These are phyloP conservation scores for Stegophylla sp. DNA, from an alignment of 2,888 invertebrate species.

Conservation along the genomic window DNA sequence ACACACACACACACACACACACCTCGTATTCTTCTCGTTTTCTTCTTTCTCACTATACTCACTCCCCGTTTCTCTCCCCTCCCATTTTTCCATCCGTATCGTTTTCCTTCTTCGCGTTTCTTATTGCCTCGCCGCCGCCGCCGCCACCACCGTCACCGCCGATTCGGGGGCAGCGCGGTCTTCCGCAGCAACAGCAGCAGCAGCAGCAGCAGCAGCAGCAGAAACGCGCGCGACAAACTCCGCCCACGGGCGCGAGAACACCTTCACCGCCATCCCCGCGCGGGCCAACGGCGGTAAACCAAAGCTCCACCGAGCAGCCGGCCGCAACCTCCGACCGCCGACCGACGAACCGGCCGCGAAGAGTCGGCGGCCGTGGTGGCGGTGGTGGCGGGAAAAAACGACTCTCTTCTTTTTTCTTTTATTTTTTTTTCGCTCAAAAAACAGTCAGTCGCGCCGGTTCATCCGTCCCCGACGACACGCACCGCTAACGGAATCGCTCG, in stretches of 20 bases:
- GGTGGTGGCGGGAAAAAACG: not conserved
- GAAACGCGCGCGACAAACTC: constrained; percentile 32
- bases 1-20: no score
- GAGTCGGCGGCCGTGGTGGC: not conserved
- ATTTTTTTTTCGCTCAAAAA: no score
- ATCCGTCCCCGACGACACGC: constrained; percentile 47
- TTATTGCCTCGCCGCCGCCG: constrained; percentile 2
- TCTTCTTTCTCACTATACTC: constrained; percentile 31
- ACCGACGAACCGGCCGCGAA: constrained; percentile 46
- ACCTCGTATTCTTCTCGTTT: no score
- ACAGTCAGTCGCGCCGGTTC: constrained; percentile 56
- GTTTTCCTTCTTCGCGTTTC: constrained; percentile 25
- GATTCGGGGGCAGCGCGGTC: constrained; percentile 50
- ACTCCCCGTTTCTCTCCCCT: not conserved
- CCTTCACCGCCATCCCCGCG: constrained; percentile 38
- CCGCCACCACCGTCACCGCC: constrained; percentile 31
- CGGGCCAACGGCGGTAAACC: constrained; percentile 55
- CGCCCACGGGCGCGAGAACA: constrained; percentile 49
- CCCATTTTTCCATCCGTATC: constrained; percentile 51
- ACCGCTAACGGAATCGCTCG: not conserved
- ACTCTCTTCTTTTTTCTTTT: no score
- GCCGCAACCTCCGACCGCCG: constrained; percentile 58
- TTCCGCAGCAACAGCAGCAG: constrained; percentile 57
- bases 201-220: not conserved
- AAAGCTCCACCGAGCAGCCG: constrained; percentile 53